Percentiles rank a stretch among this genome's conserved stretches.
phyloP scores from a whole-genome alignment of 2,888 invertebrate genomes.

The Drosophila greeni region DNA sequence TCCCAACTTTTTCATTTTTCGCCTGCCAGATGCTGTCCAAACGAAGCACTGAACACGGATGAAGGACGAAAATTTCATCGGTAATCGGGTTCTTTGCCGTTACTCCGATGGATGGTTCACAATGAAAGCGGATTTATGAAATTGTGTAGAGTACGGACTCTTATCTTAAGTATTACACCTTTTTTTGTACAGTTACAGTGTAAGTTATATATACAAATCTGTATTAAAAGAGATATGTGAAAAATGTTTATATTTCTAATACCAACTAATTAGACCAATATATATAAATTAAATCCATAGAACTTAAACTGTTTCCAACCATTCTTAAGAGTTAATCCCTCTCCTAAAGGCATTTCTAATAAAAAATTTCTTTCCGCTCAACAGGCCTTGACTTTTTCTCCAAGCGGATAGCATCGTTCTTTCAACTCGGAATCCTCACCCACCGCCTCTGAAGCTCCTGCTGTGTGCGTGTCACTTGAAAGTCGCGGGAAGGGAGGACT shows the following conservation, averaged over 20 bases:
- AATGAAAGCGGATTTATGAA: neutral
- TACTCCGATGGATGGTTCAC: neutral
- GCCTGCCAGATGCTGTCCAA: constrained; percentile 13
- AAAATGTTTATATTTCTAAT: neutral
- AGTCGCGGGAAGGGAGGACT: constrained; percentile 54
- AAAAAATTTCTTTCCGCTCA: constrained; percentile 53
- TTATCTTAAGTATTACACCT: too few relatives aligned
- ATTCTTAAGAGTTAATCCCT: neutral
- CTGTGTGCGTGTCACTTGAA: constrained; percentile 56
- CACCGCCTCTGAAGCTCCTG: neutral
- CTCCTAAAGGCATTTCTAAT: constrained; percentile 21
- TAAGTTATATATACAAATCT: neutral
- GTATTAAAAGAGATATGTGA: neutral
- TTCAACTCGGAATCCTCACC: neutral
- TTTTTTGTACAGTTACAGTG: too few relatives aligned
- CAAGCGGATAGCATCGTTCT: constrained; percentile 16
- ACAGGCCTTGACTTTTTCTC: constrained; percentile 41
- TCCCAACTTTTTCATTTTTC: constrained; percentile 22
- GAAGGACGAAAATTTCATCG: constrained; percentile 12
- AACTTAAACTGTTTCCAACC: neutral
- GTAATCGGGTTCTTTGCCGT: constrained; percentile 1
- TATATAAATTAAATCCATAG: too few relatives aligned
- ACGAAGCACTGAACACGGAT: neutral
- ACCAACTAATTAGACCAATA: neutral
- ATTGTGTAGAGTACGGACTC: neutral